Evolutionary conservation across 2,797 vertebrate genomes (phyloP).

Genomic region (Amazonetta brasiliensis): DNA sequence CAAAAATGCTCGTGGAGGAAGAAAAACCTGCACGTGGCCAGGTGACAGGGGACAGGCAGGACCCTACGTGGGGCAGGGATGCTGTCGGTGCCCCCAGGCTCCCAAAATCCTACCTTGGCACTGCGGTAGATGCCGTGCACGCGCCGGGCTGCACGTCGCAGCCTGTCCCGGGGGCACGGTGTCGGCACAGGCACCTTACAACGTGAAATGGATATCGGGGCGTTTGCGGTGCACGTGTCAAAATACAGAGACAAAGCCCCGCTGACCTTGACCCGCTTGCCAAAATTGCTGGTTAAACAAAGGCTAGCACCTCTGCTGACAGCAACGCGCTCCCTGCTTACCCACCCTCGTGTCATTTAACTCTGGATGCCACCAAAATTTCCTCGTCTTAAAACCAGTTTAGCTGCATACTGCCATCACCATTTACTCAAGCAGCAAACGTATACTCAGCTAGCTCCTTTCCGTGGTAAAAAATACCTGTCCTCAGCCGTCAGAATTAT

Average conservation of each 20-base stretch:
- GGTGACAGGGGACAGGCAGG: neutral
- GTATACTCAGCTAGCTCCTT: neutral
- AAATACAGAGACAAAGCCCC: neutral
- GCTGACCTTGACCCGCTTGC: neutral
- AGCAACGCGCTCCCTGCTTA: neutral
- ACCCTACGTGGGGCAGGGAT: neutral
- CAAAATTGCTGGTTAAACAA: neutral
- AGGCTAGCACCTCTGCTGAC: neutral
- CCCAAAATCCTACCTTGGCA: conserved; percentile 1
- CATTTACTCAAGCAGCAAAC: neutral
- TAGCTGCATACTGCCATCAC: neutral
- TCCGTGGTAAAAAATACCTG: neutral
- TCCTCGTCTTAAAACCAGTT: neutral
- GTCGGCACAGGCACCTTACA: neutral
- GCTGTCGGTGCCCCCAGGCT: neutral
- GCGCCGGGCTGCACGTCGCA: neutral
- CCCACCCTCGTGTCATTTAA: neutral
- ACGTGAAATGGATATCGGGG: conserved; percentile 27
- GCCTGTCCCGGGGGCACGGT: neutral
- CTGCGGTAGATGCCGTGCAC: neutral
- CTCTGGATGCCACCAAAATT: neutral
- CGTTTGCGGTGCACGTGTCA: neutral
- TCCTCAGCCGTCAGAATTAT: neutral
- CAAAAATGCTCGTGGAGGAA: neutral
- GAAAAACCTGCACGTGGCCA: neutral